Conservation (phyloP, 2,797 vertebrate genomes). For the Lemur catta region DNA sequence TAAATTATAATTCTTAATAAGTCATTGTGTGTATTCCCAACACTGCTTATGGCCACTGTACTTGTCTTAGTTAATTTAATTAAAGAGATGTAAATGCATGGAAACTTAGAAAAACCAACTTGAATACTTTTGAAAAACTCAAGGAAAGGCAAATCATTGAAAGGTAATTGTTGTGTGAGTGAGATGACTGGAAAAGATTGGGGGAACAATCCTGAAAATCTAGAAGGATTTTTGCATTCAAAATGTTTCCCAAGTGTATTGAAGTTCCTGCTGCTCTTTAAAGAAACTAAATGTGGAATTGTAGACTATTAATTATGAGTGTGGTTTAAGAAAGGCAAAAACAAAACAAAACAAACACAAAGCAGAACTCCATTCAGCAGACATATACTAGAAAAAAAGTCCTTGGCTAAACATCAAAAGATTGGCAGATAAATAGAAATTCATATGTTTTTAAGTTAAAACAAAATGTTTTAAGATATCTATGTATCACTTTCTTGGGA, state of each 20-base stretch:
- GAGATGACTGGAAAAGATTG: neutral
- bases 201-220: slow-evolving; percentile 7
- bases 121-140: neutral
- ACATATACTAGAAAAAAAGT: neutral
- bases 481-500: neutral
- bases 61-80: slow-evolving; percentile 13
- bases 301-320: neutral
- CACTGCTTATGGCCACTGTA: neutral
- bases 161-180: neutral
- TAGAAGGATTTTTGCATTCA: neutral
- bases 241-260: neutral
- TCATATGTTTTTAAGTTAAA: neutral
- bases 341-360: neutral
- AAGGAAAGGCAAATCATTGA: neutral
- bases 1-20: neutral
- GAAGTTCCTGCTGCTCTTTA: neutral
- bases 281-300: neutral
- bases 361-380: neutral
- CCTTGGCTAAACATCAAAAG: neutral
- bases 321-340: slow-evolving; percentile 10
- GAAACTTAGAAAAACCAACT: neutral
- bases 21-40: slow-evolving; percentile 37
- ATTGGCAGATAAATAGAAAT: neutral
- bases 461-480: neutral
- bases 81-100: neutral